Conservation (phyloP, 2,113 vertebrate genomes). For the Toxotes jaculatrix region DNA sequence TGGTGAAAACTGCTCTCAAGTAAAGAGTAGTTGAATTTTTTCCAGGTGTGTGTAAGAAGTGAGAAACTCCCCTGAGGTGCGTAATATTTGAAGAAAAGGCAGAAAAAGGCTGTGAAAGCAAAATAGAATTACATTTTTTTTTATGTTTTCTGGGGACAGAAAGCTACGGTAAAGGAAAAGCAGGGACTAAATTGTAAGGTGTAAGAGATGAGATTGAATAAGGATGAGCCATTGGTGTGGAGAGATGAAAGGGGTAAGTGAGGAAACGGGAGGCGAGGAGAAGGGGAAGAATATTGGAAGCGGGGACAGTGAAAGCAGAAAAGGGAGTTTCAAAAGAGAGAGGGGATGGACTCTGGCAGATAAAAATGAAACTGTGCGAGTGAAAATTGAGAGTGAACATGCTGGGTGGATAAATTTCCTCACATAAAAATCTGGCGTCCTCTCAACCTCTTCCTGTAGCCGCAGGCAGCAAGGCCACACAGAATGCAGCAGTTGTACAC, state of each 20-base stretch:
- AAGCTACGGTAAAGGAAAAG: constrained; percentile 21
- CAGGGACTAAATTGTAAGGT: constrained; percentile 49
- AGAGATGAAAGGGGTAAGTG: constrained; percentile 69
- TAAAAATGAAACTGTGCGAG: constrained; percentile 61
- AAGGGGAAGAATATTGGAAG: constrained; percentile 56
- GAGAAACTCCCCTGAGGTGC: constrained; percentile 1
- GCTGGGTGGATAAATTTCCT: constrained; percentile 60
- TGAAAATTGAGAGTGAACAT: constrained; percentile 62
- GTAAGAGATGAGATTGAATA: constrained; percentile 65
- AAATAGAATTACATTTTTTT: constrained; percentile 36
- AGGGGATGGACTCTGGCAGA: constrained; percentile 57
- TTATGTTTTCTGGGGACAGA: constrained; percentile 38
- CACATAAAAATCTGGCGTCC: constrained; percentile 33
- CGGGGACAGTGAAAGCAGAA: constrained; percentile 39
- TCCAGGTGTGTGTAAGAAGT: background rate
- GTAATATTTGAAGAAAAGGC: constrained; percentile 2
- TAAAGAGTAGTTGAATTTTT: background rate
- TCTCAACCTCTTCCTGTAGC: constrained; percentile 38
- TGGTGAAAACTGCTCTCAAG: background rate
- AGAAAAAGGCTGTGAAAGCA: constrained; percentile 27
- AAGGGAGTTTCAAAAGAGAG: constrained; percentile 63
- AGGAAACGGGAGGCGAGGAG: constrained; percentile 46
- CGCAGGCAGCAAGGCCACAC: constrained; percentile 48
- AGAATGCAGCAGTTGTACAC: background rate
- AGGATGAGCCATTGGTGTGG: constrained; percentile 61